Conservation (phyloP, 2,888 invertebrate genomes). For the Tenodera sinensis region DNA sequence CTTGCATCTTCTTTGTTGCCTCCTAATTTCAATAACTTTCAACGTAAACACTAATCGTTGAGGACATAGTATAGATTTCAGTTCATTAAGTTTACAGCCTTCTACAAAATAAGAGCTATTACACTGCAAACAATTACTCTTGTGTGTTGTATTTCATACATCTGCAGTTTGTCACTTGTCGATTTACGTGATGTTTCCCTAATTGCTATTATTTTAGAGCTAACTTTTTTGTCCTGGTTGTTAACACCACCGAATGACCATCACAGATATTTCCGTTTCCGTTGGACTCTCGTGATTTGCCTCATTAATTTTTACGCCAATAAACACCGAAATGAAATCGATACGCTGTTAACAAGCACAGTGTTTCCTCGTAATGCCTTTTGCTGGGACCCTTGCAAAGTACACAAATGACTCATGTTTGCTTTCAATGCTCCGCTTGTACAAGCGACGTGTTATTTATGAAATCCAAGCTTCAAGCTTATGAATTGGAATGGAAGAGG, state of each 20-base stretch:
- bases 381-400: background rate
- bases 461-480: background rate
- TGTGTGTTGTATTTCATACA: background rate
- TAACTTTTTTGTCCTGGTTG: background rate
- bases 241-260: background rate
- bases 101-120: too few relatives aligned
- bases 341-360: background rate
- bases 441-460: background rate
- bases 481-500: background rate
- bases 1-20: too few relatives aligned
- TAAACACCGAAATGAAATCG: background rate
- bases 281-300: background rate
- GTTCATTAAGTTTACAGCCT: too few relatives aligned
- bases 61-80: too few relatives aligned
- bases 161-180: background rate
- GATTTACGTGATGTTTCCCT: background rate
- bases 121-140: background rate
- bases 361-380: background rate
- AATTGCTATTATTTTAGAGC: background rate
- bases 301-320: background rate
- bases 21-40: too few relatives aligned
- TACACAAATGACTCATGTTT: background rate
- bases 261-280: background rate
- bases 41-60: too few relatives aligned
- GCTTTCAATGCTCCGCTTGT: background rate